Evolutionary conservation across 2,888 invertebrate species (phyloP).

Genomic region (Phaonia tiefii): DNA sequence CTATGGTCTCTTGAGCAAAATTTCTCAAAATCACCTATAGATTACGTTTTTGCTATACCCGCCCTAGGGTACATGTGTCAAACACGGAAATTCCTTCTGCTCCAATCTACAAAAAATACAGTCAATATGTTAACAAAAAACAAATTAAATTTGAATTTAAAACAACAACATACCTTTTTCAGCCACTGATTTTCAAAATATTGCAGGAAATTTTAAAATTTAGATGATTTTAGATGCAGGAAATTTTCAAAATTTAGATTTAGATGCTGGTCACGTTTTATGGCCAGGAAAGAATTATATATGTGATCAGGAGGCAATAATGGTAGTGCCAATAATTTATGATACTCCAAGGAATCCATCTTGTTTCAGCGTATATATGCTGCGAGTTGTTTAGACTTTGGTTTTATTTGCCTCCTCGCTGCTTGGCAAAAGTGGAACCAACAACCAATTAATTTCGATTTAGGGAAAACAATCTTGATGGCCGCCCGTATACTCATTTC

Average conservation of each 20-base stretch:
- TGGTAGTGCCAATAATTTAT: constrained; percentile 2
- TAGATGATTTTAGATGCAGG: neutral
- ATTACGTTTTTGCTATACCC: too few species aligned
- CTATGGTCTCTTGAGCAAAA: too few species aligned
- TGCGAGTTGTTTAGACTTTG: neutral
- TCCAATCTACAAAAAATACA: neutral
- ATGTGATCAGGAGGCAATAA: neutral
- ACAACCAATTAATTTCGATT: neutral
- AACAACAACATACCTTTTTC: neutral
- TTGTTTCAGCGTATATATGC: neutral
- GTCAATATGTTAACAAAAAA: neutral
- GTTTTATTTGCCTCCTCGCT: neutral
- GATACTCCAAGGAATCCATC: neutral
- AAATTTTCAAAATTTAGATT: neutral
- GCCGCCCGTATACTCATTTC: neutral
- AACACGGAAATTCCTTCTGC: neutral
- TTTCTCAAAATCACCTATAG: too few species aligned
- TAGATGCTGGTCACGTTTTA: constrained; percentile 1
- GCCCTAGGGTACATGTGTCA: neutral
- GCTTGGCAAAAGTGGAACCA: constrained; percentile 3
- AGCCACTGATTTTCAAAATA: neutral
- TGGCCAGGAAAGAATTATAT: neutral
- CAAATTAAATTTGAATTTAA: neutral
- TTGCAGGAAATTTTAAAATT: neutral
- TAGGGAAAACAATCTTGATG: neutral